These are phyloP conservation scores for Trachymyrmex cornetzi DNA, from an alignment of 1,140 invertebrate species.

Conservation along the genomic window DNA sequence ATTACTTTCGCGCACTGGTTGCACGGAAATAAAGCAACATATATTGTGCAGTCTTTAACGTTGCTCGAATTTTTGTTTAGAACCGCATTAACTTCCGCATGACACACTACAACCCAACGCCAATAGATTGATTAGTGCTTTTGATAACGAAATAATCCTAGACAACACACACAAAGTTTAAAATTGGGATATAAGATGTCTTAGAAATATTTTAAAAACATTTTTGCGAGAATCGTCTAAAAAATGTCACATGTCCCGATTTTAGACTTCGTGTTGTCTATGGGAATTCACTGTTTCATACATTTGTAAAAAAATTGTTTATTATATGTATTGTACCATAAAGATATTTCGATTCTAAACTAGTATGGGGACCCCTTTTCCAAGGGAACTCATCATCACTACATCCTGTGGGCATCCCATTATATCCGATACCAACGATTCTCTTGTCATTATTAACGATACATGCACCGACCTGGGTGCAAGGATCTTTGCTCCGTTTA, in stretches of 20 bases:
- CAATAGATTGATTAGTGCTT: constrained; percentile 44
- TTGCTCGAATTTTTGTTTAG: constrained; percentile 95
- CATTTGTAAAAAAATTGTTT: constrained; percentile 10
- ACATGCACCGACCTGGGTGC: constrained; percentile 96
- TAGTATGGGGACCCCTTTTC: constrained; percentile 88
- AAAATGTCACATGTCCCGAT: no score
- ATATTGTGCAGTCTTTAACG: constrained; percentile 93
- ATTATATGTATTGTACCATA: constrained; percentile 90
- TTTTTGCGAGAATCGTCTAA: no score
- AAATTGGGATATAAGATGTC: no score
- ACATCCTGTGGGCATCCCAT: constrained; percentile 97
- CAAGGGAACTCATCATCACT: constrained; percentile 96
- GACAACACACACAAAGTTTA: no score
- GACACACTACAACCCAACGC: constrained; percentile 92
- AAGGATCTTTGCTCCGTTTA: constrained; percentile 97
- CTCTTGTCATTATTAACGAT: constrained; percentile 96
- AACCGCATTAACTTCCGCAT: constrained; percentile 99
- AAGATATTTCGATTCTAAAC: constrained; percentile 92
- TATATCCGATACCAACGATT: constrained; percentile 98
- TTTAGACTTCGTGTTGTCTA: not conserved
- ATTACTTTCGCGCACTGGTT: constrained; percentile 99
- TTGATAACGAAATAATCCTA: not conserved
- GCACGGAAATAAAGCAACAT: constrained; percentile 96
- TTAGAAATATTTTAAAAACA: no score
- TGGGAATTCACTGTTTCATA: not conserved